Conservation (phyloP, 2,797 vertebrate species). For the Etheostoma perlongum region DNA sequence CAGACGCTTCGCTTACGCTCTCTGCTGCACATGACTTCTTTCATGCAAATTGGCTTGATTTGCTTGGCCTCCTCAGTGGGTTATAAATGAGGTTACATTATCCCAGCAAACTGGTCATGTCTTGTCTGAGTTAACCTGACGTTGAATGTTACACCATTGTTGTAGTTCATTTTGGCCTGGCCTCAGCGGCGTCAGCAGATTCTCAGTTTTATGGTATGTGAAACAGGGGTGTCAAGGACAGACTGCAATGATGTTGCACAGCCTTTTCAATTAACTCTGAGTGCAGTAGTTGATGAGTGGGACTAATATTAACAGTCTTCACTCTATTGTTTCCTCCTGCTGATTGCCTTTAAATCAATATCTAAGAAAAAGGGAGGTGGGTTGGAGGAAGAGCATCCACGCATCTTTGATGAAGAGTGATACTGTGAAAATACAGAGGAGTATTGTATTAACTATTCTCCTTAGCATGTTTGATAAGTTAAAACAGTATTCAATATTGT, state of each 20-base stretch:
- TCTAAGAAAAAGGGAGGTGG: not conserved
- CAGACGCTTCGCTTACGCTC: conserved; percentile 47
- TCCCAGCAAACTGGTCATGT: conserved; percentile 35
- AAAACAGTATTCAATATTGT: not conserved
- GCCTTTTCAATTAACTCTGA: not conserved
- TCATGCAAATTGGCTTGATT: conserved; percentile 64
- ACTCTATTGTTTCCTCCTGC: conserved; percentile 18
- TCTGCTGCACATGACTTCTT: conserved; percentile 60
- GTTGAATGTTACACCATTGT: conserved; percentile 16
- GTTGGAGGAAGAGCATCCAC: conserved; percentile 9
- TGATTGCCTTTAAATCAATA: conserved; percentile 46
- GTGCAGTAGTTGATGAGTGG: conserved; percentile 1
- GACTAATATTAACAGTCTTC: not conserved
- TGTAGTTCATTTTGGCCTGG: conserved; percentile 10
- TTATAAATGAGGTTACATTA: conserved; percentile 64
- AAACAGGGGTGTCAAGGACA: not conserved
- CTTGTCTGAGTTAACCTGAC: conserved; percentile 36
- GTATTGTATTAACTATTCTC: not conserved
- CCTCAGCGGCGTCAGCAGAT: conserved; percentile 23
- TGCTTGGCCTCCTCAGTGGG: conserved; percentile 65
- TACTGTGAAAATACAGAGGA: not conserved
- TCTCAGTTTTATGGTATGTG: conserved; percentile 7
- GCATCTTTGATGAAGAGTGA: conserved; percentile 38
- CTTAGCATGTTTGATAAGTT: not conserved
- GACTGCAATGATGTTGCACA: not conserved